phyloP scores from a whole-genome alignment of 2,797 vertebrate genomes.

The Craterocephalus amniculus region DNA sequence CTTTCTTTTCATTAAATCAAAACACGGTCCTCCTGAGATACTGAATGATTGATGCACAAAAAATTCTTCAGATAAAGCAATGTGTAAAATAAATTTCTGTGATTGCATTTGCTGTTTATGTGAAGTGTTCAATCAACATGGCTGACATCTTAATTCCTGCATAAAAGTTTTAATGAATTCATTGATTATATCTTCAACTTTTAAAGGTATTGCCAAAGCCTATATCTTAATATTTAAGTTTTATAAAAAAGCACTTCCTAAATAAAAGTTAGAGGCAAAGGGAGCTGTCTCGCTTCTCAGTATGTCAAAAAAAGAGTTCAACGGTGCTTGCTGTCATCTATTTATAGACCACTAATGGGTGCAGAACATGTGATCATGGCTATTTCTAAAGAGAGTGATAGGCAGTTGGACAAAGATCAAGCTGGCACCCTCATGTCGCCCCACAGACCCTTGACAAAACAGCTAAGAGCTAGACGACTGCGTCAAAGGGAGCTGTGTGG shows the following conservation, averaged over 20 bases:
- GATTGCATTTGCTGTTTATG: background rate
- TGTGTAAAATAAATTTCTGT: background rate
- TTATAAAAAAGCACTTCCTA: background rate
- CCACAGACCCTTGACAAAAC: constrained; percentile 74
- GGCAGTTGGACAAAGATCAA: constrained; percentile 73
- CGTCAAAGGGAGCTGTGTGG: constrained; percentile 42
- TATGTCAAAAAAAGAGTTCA: constrained; percentile 57
- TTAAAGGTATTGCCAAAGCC: background rate
- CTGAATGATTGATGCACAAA: background rate
- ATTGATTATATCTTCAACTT: background rate
- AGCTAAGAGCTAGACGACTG: constrained; percentile 59
- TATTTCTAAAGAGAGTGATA: constrained; percentile 82
- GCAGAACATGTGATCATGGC: constrained; percentile 80
- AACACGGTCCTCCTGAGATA: background rate
- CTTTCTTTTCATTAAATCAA: background rate
- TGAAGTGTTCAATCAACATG: background rate
- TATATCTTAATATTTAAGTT: background rate
- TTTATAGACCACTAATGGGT: constrained; percentile 77
- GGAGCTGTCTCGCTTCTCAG: constrained; percentile 25
- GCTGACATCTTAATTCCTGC: background rate
- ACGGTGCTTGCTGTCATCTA: constrained; percentile 67
- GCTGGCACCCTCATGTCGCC: constrained; percentile 77
- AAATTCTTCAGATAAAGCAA: background rate
- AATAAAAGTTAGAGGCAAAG: constrained; percentile 12
- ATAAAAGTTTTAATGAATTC: background rate